Conservation (phyloP, 1,140 invertebrate species). For the Tribolium madens region DNA sequence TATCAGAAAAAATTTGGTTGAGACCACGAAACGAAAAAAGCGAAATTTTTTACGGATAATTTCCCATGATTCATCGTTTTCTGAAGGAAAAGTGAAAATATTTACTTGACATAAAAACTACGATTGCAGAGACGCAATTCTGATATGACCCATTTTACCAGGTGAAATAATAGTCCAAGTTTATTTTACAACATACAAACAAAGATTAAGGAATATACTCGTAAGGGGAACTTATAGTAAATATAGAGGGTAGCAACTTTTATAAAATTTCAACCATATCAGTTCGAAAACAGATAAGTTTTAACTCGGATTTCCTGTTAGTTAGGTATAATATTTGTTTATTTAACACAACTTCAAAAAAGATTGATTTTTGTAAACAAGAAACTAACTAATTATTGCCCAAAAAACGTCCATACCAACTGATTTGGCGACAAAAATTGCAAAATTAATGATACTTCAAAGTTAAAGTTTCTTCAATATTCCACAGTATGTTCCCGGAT, state of each 20-base stretch:
- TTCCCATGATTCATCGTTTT: too few species aligned
- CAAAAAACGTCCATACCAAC: background rate
- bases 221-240: background rate
- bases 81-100: too few species aligned
- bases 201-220: conserved; percentile 17
- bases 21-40: too few species aligned
- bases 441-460: too few species aligned
- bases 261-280: conserved; percentile 14
- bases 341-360: background rate
- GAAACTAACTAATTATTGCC: background rate
- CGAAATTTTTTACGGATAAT: too few species aligned
- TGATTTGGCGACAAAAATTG: too few species aligned
- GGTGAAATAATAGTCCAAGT: conserved; percentile 31
- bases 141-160: conserved; percentile 1
- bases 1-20: too few species aligned
- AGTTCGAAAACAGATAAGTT: conserved; percentile 15
- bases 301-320: conserved; percentile 32
- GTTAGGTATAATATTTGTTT: conserved; percentile 1
- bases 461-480: too few species aligned
- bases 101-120: background rate
- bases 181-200: conserved; percentile 10
- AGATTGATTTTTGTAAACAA: background rate
- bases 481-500: too few species aligned
- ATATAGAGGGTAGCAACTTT: conserved; percentile 40
- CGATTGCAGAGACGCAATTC: background rate